Conservation (phyloP, 2,113 vertebrate species). For the Leuciscus idus region DNA sequence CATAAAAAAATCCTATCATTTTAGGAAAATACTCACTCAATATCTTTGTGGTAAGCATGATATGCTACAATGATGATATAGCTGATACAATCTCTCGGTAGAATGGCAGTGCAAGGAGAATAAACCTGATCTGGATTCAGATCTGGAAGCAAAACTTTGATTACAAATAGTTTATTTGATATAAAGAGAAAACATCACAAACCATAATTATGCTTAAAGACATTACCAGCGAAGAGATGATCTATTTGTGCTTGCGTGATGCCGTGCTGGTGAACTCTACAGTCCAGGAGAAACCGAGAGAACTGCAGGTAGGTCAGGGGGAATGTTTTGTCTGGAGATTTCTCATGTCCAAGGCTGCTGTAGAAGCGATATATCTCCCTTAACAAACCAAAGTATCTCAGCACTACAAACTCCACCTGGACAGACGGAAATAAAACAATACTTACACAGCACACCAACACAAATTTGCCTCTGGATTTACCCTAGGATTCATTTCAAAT, state of each 20-base stretch:
- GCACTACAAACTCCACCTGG: constrained; percentile 82
- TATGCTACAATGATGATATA: constrained; percentile 81
- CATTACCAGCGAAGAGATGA: constrained; percentile 73
- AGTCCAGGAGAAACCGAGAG: constrained; percentile 92
- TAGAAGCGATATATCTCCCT: constrained; percentile 85
- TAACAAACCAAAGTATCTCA: constrained; percentile 77
- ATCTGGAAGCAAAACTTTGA: background rate
- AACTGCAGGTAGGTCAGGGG: constrained; percentile 84
- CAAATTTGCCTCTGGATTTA: constrained; percentile 2
- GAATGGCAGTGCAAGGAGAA: constrained; percentile 77
- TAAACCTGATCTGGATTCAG: constrained; percentile 69
- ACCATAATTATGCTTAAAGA: background rate
- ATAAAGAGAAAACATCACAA: background rate
- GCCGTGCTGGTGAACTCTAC: constrained; percentile 77
- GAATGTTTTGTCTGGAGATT: constrained; percentile 75
- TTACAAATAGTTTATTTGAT: background rate
- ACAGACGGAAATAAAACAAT: constrained; percentile 15
- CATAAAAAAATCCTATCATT: background rate
- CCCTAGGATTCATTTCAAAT: background rate
- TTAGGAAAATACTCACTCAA: constrained; percentile 74
- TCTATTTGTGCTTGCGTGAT: constrained; percentile 81
- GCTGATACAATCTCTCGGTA: constrained; percentile 81
- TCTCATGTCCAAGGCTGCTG: constrained; percentile 78
- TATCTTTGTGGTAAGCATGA: constrained; percentile 77
- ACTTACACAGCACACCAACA: background rate